Evolutionary conservation across 2,797 vertebrate genomes (phyloP).

Genomic region (Podargus strigoides): DNA sequence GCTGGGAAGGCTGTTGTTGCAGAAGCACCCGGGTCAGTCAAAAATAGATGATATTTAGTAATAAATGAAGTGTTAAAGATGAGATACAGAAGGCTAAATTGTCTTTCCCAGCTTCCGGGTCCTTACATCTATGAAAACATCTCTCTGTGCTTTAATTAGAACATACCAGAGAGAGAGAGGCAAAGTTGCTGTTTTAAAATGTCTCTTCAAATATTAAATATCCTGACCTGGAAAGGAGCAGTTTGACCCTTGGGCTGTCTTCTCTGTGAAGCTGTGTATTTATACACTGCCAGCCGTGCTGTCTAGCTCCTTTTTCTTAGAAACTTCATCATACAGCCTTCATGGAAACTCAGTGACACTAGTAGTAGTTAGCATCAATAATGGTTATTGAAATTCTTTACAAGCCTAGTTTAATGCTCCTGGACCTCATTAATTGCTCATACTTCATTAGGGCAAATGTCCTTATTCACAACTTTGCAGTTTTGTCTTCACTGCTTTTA

Average conservation of each 20-base stretch:
- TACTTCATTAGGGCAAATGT: slow-evolving; percentile 19
- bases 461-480: neutral
- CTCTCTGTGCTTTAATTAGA: slow-evolving; percentile 7
- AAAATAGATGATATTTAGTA: slow-evolving; percentile 62
- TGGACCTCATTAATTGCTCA: slow-evolving; percentile 31
- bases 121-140: neutral
- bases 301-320: neutral
- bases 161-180: neutral
- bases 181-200: neutral
- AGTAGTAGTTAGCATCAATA: neutral
- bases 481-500: neutral
- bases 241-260: neutral
- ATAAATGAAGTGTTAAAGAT: slow-evolving; percentile 65
- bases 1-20: slow-evolving; percentile 31
- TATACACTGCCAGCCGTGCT: neutral
- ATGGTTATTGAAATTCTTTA: slow-evolving; percentile 29
- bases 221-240: neutral
- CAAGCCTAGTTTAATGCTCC: neutral
- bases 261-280: neutral
- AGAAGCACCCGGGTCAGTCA: slow-evolving; percentile 3
- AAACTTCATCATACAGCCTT: neutral
- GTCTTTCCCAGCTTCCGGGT: neutral
- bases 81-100: slow-evolving; percentile 41
- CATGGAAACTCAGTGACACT: neutral
- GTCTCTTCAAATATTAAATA: neutral